These are phyloP conservation scores for Lydus trimaculatus DNA, from an alignment of 2,888 invertebrate genomes.

Conservation along the genomic window DNA sequence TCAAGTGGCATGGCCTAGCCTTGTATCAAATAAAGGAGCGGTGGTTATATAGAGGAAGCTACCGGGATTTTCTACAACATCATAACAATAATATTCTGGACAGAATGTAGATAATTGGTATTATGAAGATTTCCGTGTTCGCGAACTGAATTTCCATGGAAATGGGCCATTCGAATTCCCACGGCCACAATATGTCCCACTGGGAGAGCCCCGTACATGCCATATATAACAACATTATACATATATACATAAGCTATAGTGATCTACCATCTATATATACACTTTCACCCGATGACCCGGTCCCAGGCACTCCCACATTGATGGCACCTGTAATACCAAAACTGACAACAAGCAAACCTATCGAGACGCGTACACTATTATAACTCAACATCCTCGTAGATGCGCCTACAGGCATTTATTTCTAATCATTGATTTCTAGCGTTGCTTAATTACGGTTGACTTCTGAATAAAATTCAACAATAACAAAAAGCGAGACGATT, in stretches of 20 bases:
- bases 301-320: conserved; percentile 45
- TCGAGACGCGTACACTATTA: background rate
- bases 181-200: conserved; percentile 43
- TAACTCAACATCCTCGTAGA: background rate
- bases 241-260: conserved; percentile 11
- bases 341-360: conserved; percentile 20
- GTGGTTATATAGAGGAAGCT: conserved; percentile 7
- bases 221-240: conserved; percentile 31
- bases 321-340: conserved; percentile 44
- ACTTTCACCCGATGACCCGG: conserved; percentile 50
- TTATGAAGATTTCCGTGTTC: background rate
- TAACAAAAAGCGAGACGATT: conserved; percentile 11
- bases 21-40: conserved; percentile 34
- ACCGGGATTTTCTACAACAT: background rate
- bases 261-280: conserved; percentile 31
- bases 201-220: conserved; percentile 40
- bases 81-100: background rate
- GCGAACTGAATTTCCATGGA: background rate
- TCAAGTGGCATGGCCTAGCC: conserved; percentile 23
- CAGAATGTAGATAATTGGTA: background rate
- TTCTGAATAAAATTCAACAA: conserved; percentile 26
- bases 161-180: conserved; percentile 34
- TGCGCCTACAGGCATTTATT: conserved; percentile 24
- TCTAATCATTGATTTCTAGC: conserved; percentile 22
- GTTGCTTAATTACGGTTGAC: conserved; percentile 1